Evolutionary conservation across 2,113 vertebrate genomes (phyloP).

Genomic region (Dicerorhinus sumatrensis): DNA sequence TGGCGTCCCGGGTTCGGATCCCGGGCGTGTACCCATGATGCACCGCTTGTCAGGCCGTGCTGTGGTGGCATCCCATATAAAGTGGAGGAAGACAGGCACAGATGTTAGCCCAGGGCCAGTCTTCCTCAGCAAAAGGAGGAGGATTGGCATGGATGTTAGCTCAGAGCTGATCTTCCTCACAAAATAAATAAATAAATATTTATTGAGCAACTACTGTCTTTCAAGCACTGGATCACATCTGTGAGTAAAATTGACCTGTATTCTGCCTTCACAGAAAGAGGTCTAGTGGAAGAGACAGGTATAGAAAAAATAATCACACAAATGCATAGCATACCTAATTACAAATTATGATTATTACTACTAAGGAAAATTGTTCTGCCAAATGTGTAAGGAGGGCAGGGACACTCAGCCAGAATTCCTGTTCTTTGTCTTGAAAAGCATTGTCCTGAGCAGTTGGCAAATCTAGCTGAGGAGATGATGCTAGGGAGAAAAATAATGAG

Average conservation of each 20-base stretch:
- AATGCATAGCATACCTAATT: not conserved
- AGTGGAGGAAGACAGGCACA: too few relatives aligned
- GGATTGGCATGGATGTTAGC: too few relatives aligned
- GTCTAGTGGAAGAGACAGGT: not conserved
- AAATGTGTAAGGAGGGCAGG: not conserved
- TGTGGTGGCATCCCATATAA: too few relatives aligned
- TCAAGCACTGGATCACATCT: not conserved
- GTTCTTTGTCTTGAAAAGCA: not conserved
- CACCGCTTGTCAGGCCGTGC: too few relatives aligned
- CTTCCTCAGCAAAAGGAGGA: too few relatives aligned
- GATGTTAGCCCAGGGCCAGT: too few relatives aligned
- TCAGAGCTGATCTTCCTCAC: too few relatives aligned
- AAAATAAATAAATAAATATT: constrained; percentile 25
- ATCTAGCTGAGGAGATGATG: not conserved
- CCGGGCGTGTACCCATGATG: too few relatives aligned
- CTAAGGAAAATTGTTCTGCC: constrained; percentile 37
- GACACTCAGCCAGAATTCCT: not conserved
- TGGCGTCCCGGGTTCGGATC: too few relatives aligned
- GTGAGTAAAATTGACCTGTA: not conserved
- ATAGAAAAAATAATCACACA: constrained; percentile 15
- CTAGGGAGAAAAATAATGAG: not conserved
- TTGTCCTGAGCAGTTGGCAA: not conserved
- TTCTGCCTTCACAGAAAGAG: not conserved
- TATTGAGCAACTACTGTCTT: constrained; percentile 31
- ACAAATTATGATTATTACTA: not conserved